Base-by-base conservation (phyloP, 2,113 vertebrate species). In the Miniopterus natalensis region DNA sequence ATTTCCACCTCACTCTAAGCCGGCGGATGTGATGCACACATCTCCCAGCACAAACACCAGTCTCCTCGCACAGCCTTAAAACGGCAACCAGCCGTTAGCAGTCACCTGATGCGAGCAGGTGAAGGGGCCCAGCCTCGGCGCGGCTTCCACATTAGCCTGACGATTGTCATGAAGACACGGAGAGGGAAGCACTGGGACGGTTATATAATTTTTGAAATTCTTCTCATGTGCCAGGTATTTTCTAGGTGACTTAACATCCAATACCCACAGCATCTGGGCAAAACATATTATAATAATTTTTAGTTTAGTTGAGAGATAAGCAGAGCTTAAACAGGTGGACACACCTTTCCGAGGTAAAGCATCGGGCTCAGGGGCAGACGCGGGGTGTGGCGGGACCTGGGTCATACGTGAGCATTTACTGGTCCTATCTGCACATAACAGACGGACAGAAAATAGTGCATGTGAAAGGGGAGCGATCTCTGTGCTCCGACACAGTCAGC, bases 231-330 rank as follows among this genome's bases (percentile, higher is more conserved):
- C 15, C 57, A 78, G 3, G 11, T 88, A 66, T 73, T 93, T 96
- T 85, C 40, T 12, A 40, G 59, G 7, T 51, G 27, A 57, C 36
- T 55, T 55, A 61, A 75, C 15, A 83, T 68, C 86, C 20, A 73
- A 61, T 36, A 81, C 31, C 5, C 36, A 63, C 27, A 51, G 0
- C 25, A 93, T 63, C 15, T 78, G 17, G 27, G 29, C 61, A 18
- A 73, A 85, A 51, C 23, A 25, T 55, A 71, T 63, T 74, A 36
- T 36, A 36, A 40, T 53, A 53, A 25, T 40, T 53, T 45, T 75
- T 74, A 53, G n/a, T 47, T 89, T 86, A 12, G 73, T 70, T 85
- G 93, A 79, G 23, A 68, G 3, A 94, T 36, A 92, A 74, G 15
- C 36, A 9, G 12, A 47, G 27, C 23, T 86, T 81, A 59, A 81